Evolutionary conservation across 2,797 vertebrate genomes (phyloP).

Genomic region (Hirundo rustica): DNA sequence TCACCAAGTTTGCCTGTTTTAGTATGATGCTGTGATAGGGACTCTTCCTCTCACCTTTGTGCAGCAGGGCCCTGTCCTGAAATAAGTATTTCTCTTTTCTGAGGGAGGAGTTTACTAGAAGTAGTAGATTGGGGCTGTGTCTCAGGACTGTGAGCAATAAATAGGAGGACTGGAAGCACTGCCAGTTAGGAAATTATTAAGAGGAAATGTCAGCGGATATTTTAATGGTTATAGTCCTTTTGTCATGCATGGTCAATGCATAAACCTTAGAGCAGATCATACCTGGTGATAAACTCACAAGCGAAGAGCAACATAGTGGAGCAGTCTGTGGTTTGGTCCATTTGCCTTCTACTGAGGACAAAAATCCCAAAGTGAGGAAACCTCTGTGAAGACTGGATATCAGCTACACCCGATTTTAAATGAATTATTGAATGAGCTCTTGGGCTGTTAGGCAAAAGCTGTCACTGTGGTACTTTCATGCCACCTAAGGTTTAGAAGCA

Average conservation of each 20-base stretch:
- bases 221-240: not conserved
- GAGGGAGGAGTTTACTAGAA: not conserved
- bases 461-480: not conserved
- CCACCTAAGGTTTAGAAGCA: not conserved
- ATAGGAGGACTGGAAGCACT: not conserved
- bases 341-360: not conserved
- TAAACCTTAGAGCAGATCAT: not conserved
- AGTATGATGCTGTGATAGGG: not conserved
- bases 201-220: not conserved
- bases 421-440: not conserved
- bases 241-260: not conserved
- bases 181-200: not conserved
- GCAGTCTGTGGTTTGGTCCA: not conserved
- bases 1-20: not conserved
- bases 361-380: not conserved
- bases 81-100: not conserved
- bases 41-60: not conserved
- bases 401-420: not conserved
- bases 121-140: not conserved
- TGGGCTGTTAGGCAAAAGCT: not conserved
- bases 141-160: not conserved
- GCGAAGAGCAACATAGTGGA: not conserved
- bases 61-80: not conserved
- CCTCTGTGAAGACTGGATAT: not conserved
- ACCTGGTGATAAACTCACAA: not conserved